These are phyloP conservation scores for Parazoanthus darwini DNA, from an alignment of 92 coral and sea anemone species.

Conservation along the genomic window DNA sequence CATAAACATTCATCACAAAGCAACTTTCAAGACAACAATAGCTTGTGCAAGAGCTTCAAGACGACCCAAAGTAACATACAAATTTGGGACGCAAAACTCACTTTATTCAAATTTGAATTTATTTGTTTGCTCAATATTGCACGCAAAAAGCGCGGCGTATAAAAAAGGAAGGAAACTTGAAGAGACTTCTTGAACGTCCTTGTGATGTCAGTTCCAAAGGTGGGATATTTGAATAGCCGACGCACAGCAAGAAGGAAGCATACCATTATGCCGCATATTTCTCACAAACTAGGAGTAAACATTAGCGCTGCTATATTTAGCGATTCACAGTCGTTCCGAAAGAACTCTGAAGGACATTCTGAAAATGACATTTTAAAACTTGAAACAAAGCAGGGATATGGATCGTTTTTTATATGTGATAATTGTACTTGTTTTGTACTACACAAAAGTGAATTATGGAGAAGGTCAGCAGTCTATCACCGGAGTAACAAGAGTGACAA, in stretches of 20 bases:
- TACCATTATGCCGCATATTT: not conserved
- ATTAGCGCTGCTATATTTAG: too few relatives aligned
- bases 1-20: not conserved
- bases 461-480: not conserved
- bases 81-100: too few relatives aligned
- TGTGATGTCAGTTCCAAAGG: slow-evolving; percentile 1
- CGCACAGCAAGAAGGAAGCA: not conserved
- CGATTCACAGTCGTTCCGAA: not conserved
- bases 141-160: too few relatives aligned
- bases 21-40: not conserved
- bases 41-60: not conserved
- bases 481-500: not conserved
- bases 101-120: not conserved
- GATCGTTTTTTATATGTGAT: not conserved
- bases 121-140: not conserved
- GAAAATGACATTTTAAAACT: not conserved
- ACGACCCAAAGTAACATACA: not conserved
- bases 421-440: not conserved
- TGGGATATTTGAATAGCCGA: not conserved
- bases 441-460: not conserved
- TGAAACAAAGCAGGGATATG: not conserved
- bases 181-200: not conserved
- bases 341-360: too few relatives aligned
- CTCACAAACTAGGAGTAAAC: not conserved
- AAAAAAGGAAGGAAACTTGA: not conserved